A percentile compares a stretch with the other conserved stretches of the same genome.
phyloP scores from a whole-genome alignment of 2,888 invertebrate species.

The Diplazon laetatorius region DNA sequence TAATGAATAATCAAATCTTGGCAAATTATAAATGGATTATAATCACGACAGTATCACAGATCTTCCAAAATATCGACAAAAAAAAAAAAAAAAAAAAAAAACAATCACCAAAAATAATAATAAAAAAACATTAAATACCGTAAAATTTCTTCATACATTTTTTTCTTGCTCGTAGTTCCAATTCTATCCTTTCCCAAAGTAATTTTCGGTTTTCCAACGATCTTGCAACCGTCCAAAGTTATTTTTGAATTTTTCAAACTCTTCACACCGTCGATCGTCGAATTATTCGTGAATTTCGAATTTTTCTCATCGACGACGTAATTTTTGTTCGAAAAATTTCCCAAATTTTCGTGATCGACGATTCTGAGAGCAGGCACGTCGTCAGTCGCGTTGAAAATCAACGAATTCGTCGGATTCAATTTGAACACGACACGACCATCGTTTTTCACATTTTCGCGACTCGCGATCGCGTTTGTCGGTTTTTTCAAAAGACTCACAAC shows the following conservation, averaged over 20 bases:
- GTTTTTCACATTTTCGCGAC: background rate
- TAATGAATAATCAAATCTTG: no score
- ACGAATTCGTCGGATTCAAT: constrained; percentile 70
- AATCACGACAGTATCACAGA: no score
- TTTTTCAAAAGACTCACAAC: constrained; percentile 73
- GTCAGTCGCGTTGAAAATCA: constrained; percentile 71
- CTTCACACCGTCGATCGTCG: constrained; percentile 37
- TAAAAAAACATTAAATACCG: constrained; percentile 48
- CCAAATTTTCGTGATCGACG: no score
- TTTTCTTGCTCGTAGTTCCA: constrained; percentile 71
- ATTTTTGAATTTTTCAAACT: background rate
- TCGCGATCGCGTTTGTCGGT: constrained; percentile 28
- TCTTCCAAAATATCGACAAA: no score
- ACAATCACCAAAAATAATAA: background rate
- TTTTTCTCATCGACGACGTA: constrained; percentile 39
- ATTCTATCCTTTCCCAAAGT: constrained; percentile 73
- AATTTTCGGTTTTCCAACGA: constrained; percentile 62
- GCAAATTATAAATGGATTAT: no score
- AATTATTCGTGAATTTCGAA: no score
- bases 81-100: background rate
- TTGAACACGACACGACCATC: constrained; percentile 57
- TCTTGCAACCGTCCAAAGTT: constrained; percentile 45
- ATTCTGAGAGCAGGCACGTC: constrained; percentile 74
- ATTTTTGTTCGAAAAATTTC: no score
- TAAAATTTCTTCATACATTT: constrained; percentile 70